Evolutionary conservation across 2,113 vertebrate genomes (phyloP).

Genomic region (zebrafish (Danio rerio)): GRCz12tu NC_133186.1:20227501-20228000

Average conservation of each 20-base stretch:
- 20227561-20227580: background rate
- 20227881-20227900: too few relatives aligned
- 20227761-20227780: background rate
- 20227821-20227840: too few relatives aligned
- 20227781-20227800: background rate
- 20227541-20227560: background rate
- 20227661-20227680: background rate
- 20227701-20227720: background rate
- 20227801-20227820: background rate
- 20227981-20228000: slow-evolving; percentile 40
- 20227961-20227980: slow-evolving; percentile 56
- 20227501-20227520: background rate
- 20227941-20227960: background rate
- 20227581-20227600: background rate
- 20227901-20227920: too few relatives aligned
- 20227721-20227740: background rate
- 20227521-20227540: too few relatives aligned
- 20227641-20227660: background rate
- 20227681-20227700: slow-evolving; percentile 23
- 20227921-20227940: slow-evolving; percentile 47
- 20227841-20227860: too few relatives aligned
- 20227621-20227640: background rate
- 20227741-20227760: background rate
- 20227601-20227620: background rate
- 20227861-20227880: too few relatives aligned